phyloP scores from a whole-genome alignment of 2,888 invertebrate species.

The Eristalis tenax region DNA sequence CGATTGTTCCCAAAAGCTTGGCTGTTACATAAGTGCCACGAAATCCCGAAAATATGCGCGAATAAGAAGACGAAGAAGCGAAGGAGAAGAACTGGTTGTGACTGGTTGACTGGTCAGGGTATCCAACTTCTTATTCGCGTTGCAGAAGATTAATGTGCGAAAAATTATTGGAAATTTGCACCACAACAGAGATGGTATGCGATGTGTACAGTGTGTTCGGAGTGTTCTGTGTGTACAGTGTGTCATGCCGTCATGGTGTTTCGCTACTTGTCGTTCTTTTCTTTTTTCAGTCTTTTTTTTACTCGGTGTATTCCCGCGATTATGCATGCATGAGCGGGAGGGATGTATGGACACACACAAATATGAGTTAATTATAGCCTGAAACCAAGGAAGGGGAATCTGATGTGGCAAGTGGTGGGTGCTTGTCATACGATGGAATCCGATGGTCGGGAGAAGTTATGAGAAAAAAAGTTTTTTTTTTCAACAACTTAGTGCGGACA shows the following conservation, averaged over 20 bases:
- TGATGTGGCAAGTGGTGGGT: conserved; percentile 38
- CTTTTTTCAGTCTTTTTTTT: neutral
- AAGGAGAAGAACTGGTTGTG: conserved; percentile 47
- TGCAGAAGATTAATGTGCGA: conserved; percentile 67
- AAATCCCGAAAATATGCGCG: conserved; percentile 57
- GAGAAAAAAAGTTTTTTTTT: neutral
- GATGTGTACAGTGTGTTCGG: neutral
- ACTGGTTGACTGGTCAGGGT: conserved; percentile 54
- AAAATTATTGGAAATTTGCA: conserved; percentile 58
- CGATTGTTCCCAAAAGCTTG: conserved; percentile 56
- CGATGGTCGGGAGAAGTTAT: conserved; percentile 3
- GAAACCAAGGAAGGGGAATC: conserved; percentile 2
- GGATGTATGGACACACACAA: neutral
- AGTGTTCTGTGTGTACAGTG: neutral
- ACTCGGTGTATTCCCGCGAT: neutral
- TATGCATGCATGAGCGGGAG: neutral
- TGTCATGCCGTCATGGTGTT: neutral
- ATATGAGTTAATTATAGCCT: conserved; percentile 37
- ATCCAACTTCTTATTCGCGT: conserved; percentile 19
- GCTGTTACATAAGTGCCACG: conserved; percentile 63
- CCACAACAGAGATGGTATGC: conserved; percentile 39
- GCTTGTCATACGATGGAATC: conserved; percentile 24
- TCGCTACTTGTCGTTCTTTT: conserved; percentile 1
- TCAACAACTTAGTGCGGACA: neutral
- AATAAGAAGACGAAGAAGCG: conserved; percentile 9